Base-by-base conservation (phyloP, 2,113 vertebrate genomes). In the Elachura formosa region DNA sequence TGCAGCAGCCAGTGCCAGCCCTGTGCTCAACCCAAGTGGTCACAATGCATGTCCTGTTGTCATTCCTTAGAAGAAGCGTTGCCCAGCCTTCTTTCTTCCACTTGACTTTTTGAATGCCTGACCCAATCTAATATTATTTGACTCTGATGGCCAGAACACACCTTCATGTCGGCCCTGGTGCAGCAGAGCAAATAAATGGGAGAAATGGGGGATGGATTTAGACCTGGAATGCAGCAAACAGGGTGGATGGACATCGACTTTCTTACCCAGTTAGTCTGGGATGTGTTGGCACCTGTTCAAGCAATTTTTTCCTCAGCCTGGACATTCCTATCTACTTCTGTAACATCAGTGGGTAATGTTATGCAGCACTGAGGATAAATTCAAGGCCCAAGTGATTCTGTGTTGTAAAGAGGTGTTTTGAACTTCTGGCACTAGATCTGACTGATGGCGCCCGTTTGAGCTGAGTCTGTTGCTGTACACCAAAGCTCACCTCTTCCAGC, bases 401-500 rank as follows among this genome's bases (percentile, higher is more conserved):
- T 74, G 72, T 51, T 8, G 2, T 83, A 83, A 87, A 95, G 87
- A 92, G 67, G 36, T 61, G 67, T 74, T 93, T 84, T 88, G 91
- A 74, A 87, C 67, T 91, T 40, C 81, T 91, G 91, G 90, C 45
- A 0, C 34, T 33, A 31, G 58, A 49, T 79, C 78, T 94, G 82
- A 75, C 63, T 90, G 85, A 71, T 49, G 82, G 87, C 10, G 4
- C 68, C 82, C 7, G 0, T 69, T 91, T 22, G 82, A 87, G 81
- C 12, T 0, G 1, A 67, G 40, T 24, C 3, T 83, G 64, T 81
- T 95, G 68, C 83, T 68, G 9, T 52, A 83, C 76, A 94, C 85
- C 94, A 68, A 31, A 88, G 56, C 92, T 95, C 92, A 95, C 91
- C 87, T 94, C 95, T 92, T 96, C 94, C 94, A 95, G 91, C 94